Base-by-base conservation (phyloP, 2,797 vertebrate species). In the Sphenodon punctatus region DNA sequence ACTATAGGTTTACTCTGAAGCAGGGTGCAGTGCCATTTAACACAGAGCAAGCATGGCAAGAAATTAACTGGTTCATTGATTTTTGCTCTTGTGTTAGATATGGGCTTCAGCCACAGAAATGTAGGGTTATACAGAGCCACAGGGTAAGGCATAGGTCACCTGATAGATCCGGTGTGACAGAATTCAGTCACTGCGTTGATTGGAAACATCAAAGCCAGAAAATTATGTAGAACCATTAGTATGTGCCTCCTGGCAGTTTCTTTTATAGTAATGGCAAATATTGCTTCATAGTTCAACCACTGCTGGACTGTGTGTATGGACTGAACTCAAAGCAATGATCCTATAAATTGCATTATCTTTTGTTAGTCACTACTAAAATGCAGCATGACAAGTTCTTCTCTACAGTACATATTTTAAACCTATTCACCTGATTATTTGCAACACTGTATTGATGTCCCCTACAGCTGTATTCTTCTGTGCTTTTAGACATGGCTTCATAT, bases 111-210 rank as follows among this genome's bases (percentile, higher is more conserved):
- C 34, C 71, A 70, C 32, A 75, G 13, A 71, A 43, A 60, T 79
- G 22, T 55, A 70, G 81, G 75, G 84, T 77, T 82, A 78, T 38
- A 16, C 43, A 84, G 51, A 85, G 74, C 82, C 81, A 80, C 82
- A 78, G 88, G 48, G 75, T 76, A 5, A 82, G 73, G 55, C 67
- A 63, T 13, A 75, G 22, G 70, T 49, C n/a, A 86, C 86, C 75
- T 87, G 78, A 90, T 0, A 80, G 61, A 92, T 79, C 15, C 67
- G 59, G 49, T 82, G 65, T 86, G 89, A 89, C 89, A 91, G 78
- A 88, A 85, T 19, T 85, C 76, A 90, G 74, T 34, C 85, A 71
- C 7, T 22, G 76, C 42, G 90, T 72, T 66, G 36, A 89, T 48
- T 51, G 80, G 79, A 81, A 66, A 46, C 59, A 61, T n/a, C 23